Evolutionary conservation across 1,140 invertebrate genomes (phyloP).

Genomic region (Drosophila pachea): DNA sequence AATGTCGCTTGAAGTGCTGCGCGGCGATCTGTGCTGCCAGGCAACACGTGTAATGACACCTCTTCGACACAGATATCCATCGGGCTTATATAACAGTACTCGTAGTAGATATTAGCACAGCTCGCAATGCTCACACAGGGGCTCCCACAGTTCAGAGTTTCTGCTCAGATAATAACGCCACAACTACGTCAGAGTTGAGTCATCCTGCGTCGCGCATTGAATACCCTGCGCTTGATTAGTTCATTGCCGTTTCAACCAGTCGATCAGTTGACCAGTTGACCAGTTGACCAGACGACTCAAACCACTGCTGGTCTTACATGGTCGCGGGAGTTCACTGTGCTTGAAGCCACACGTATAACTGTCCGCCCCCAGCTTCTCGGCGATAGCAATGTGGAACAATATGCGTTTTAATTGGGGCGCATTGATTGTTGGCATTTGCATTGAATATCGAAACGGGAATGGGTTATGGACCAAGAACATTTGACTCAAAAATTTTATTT

Average conservation of each 20-base stretch:
- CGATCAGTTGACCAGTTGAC: conserved; percentile 2
- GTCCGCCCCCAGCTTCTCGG: conserved; percentile 19
- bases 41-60: conserved; percentile 54
- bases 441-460: conserved; percentile 3
- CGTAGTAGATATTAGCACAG: not conserved
- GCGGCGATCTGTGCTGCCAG: too few relatives aligned
- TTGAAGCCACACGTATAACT: conserved; percentile 10
- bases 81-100: conserved; percentile 46
- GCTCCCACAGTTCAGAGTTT: conserved; percentile 9
- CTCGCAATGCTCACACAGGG: too few relatives aligned
- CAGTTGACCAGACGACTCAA: conserved; percentile 10
- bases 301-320: conserved; percentile 52
- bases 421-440: conserved; percentile 39
- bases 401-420: conserved; percentile 60
- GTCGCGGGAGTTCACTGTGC: conserved; percentile 55
- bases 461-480: conserved; percentile 3
- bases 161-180: too few relatives aligned
- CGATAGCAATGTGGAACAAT: conserved; percentile 64
- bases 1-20: conserved; percentile 62
- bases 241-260: conserved; percentile 69
- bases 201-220: conserved; percentile 24
- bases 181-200: conserved; percentile 22
- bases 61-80: conserved; percentile 35
- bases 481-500: not conserved
- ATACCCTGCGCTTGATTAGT: conserved; percentile 32